These are phyloP conservation scores for Marasmarcha lunaedactyla DNA, from an alignment of 2,888 invertebrate species.

Conservation along the genomic window DNA sequence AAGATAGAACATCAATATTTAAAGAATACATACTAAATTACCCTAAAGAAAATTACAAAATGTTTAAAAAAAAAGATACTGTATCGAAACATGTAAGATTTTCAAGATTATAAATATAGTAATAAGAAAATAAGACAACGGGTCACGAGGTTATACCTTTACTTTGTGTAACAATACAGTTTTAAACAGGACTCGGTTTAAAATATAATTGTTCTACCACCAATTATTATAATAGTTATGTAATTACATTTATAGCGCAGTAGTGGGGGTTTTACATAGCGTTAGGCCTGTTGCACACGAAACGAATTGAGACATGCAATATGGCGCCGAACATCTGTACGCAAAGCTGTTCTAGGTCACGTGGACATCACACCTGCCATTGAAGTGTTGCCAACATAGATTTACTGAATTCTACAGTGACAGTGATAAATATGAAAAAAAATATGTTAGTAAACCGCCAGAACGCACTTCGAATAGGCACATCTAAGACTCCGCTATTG, in stretches of 20 bases:
- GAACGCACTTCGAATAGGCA: no score
- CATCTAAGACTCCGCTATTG: no score
- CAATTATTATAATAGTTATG: neutral
- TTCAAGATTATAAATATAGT: neutral
- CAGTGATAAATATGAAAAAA: no score
- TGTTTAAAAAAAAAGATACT: conserved; percentile 6
- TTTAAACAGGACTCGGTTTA: neutral
- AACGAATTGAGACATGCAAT: neutral
- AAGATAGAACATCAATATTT: conserved; percentile 13
- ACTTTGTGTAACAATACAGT: neutral
- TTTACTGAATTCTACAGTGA: no score
- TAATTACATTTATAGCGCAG: neutral
- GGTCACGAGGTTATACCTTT: neutral
- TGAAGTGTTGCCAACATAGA: no score
- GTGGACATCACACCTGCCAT: no score
- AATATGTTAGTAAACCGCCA: no score
- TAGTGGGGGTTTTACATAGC: neutral
- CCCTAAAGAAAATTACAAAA: conserved; percentile 11
- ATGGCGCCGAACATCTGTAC: no score
- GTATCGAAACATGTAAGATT: conserved; percentile 7
- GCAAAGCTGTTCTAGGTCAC: no score
- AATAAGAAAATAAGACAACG: neutral
- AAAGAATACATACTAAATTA: conserved; percentile 15
- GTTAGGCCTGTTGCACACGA: neutral
- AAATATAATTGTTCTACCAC: neutral